Evolutionary conservation across 2,113 vertebrate genomes (phyloP), one percentile per base, ranked within the genome.

Genomic region (Eira barbara): DNA sequence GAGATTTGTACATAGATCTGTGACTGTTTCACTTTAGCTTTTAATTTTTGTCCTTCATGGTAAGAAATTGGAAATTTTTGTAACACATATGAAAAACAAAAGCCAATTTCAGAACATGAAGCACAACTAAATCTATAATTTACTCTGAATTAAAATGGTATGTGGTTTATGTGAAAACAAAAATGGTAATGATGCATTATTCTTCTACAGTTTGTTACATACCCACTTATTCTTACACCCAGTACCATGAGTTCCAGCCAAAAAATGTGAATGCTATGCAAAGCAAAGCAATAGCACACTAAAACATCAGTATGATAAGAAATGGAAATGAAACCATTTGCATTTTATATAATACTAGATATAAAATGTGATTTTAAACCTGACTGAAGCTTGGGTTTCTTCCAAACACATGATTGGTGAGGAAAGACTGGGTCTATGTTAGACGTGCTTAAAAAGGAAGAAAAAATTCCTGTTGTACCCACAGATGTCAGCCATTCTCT

Each of bases 321-420:
- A 88, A 71, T 84, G 23, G 4, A 52, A 95, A 15, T 78, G n/a
- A 86, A 85, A 59, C 15, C 52, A 52, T 79, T 91, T 95, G 15
- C 49, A 47, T 92, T 96, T 96, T 89, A 73, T 36, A 23, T 47
- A 59, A 93, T 2, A 39, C 29, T 65, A 80, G 21, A 23, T 57
- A 47, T 80, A 78, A 71, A 86, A 71, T 82, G 71, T 42, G 21
- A 86, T 83, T 49, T 96, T 95, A 39, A 95, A 36, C 20, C 23
- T 25, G 67, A 73, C 31, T 95, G 47, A 93, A 91, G 97, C 81
- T 9, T 89, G 5, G 52, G 71, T 89, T 89, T 97, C 36, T 47
- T 96, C 59, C n/a, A 74, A 89, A 61, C 29, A 85, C 52, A 82
- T 29, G 11, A 49, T 52, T 49, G 34, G 49, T 74, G 71, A 95